Evolutionary conservation across 2,113 vertebrate genomes (phyloP).

Genomic region (Xenus cinereus): DNA sequence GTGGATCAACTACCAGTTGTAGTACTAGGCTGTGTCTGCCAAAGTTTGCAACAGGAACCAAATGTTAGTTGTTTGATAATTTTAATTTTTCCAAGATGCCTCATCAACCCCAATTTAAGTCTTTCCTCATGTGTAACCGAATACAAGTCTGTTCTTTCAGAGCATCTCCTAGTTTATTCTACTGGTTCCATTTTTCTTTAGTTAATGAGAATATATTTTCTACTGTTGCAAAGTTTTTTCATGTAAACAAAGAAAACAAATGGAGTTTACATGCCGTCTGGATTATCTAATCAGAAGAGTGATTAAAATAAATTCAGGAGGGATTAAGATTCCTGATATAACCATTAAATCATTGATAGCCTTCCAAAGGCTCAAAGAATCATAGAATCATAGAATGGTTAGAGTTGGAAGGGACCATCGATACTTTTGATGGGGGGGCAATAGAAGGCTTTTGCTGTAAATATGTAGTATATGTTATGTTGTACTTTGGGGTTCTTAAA

Average conservation of each 20-base stretch:
- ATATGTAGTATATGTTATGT: not conserved
- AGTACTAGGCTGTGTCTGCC: not conserved
- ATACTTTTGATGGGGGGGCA: not conserved
- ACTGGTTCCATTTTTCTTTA: not conserved
- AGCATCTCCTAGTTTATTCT: not conserved
- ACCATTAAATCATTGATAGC: not conserved
- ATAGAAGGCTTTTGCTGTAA: not conserved
- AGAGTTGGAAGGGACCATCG: too few relatives aligned
- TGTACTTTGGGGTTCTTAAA: not conserved
- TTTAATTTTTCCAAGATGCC: not conserved
- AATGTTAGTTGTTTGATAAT: not conserved
- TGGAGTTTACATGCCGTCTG: not conserved
- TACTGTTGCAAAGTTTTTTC: not conserved
- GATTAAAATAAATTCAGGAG: not conserved
- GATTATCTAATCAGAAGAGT: not conserved
- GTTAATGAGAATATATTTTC: not conserved
- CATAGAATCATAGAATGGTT: too few relatives aligned
- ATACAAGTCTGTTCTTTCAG: not conserved
- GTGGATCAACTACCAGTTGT: not conserved
- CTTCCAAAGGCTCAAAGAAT: not conserved
- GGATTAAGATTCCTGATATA: not conserved
- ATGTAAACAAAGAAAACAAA: not conserved
- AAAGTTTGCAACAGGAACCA: not conserved
- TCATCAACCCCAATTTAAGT: not conserved
- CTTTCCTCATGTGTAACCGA: not conserved